Conservation (phyloP, 1,140 invertebrate species). For the Sminthurides bifidus region DNA sequence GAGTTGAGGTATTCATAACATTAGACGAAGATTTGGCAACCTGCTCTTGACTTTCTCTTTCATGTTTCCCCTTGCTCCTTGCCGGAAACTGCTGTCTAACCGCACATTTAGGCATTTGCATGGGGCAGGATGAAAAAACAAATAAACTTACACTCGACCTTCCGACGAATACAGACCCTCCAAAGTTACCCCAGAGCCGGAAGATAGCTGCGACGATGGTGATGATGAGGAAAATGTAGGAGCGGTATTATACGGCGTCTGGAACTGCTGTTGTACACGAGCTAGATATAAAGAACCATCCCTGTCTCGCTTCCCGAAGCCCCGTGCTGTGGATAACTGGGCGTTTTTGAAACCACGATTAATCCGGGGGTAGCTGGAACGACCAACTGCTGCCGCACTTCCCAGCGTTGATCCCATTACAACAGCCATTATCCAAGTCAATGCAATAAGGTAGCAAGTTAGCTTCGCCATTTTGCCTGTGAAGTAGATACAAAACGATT, state of each 20-base stretch:
- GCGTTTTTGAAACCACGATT: conserved; percentile 47
- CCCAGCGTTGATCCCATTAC: background rate
- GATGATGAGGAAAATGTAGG: no score
- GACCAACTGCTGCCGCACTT: no score
- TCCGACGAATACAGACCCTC: conserved; percentile 1
- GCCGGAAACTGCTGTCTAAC: no score
- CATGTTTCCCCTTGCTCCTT: no score
- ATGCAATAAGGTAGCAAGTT: conserved; percentile 6
- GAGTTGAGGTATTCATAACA: no score
- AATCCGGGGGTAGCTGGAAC: conserved; percentile 37
- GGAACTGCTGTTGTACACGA: conserved; percentile 1
- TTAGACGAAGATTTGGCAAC: no score
- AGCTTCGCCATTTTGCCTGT: conserved; percentile 14
- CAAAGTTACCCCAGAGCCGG: no score
- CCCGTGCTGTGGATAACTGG: conserved; percentile 44
- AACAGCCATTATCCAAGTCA: conserved; percentile 10
- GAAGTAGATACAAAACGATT: no score
- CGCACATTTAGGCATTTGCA: conserved; percentile 4
- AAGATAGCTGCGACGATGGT: no score
- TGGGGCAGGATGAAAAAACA: background rate
- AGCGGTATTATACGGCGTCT: no score
- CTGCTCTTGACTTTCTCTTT: no score
- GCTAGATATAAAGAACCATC: conserved; percentile 10
- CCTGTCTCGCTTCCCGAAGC: conserved; percentile 42
- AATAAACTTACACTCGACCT: background rate